These are phyloP conservation scores for Pandion haliaetus DNA, from an alignment of 2,113 vertebrate species.

Conservation along the genomic window DNA sequence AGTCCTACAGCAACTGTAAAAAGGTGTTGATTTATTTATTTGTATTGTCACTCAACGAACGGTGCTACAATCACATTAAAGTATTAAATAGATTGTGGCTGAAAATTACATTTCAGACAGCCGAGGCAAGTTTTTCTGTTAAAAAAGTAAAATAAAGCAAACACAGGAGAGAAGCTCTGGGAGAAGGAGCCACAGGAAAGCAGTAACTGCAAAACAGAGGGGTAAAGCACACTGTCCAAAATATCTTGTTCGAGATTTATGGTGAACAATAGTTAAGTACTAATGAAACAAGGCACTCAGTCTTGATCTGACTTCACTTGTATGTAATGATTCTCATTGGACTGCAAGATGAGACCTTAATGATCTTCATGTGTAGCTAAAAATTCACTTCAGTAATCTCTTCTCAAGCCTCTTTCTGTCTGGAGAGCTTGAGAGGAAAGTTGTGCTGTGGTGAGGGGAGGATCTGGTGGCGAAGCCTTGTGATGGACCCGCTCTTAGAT, in stretches of 20 bases:
- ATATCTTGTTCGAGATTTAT: accelerated
- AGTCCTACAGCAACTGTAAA: neutral
- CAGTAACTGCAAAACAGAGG: neutral
- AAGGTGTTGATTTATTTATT: neutral
- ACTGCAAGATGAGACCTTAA: neutral
- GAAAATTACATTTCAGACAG: neutral
- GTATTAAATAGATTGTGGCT: neutral
- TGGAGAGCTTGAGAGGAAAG: neutral
- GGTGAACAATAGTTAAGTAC: neutral
- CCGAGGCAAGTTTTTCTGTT: neutral
- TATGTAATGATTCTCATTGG: neutral
- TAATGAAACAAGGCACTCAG: neutral
- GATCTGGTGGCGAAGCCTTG: neutral
- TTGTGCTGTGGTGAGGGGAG: accelerated
- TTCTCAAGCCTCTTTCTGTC: neutral
- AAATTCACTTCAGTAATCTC: neutral
- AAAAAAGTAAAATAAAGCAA: neutral
- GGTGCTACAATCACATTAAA: neutral
- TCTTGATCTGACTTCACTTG: neutral
- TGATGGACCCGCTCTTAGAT: neutral
- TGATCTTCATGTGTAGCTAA: neutral
- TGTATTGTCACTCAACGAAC: neutral
- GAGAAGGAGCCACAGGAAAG: neutral
- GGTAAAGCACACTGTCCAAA: neutral
- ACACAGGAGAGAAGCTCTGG: neutral